phyloP scores from a whole-genome alignment of 2,888 invertebrate species.

The Tinea semifulvella region DNA sequence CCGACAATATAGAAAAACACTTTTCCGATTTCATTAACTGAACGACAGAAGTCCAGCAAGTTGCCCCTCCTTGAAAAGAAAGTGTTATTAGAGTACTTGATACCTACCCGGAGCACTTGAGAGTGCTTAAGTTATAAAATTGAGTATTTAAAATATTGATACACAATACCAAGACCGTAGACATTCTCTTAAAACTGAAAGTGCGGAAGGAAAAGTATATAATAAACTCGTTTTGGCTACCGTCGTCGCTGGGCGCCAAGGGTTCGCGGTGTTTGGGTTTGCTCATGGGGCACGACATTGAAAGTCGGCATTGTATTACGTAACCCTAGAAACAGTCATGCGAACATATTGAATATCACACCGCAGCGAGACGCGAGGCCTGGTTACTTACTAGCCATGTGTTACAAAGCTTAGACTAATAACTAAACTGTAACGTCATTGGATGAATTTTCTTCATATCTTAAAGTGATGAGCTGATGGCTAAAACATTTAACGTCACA shows the following conservation, averaged over 20 bases:
- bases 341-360: constrained; percentile 48
- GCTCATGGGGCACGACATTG: constrained; percentile 42
- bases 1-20: not conserved
- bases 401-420: constrained; percentile 5
- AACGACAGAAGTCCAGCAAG: too few species aligned
- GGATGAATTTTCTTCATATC: too few species aligned
- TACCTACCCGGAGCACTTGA: too few species aligned
- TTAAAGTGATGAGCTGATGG: too few species aligned
- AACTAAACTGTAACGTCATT: too few species aligned
- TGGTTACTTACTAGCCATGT: constrained; percentile 3
- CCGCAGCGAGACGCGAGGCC: constrained; percentile 25
- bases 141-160: too few species aligned
- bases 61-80: too few species aligned
- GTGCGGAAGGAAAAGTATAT: not conserved
- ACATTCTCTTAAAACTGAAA: not conserved
- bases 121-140: too few species aligned
- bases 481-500: too few species aligned
- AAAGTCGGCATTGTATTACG: constrained; percentile 59
- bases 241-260: not conserved
- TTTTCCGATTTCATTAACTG: not conserved
- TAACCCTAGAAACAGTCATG: constrained; percentile 49
- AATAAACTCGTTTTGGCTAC: not conserved
- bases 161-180: too few species aligned
- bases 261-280: not conserved
- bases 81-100: too few species aligned